phyloP scores from a whole-genome alignment of 2,888 invertebrate species.

The Bedellia somnulentella region DNA sequence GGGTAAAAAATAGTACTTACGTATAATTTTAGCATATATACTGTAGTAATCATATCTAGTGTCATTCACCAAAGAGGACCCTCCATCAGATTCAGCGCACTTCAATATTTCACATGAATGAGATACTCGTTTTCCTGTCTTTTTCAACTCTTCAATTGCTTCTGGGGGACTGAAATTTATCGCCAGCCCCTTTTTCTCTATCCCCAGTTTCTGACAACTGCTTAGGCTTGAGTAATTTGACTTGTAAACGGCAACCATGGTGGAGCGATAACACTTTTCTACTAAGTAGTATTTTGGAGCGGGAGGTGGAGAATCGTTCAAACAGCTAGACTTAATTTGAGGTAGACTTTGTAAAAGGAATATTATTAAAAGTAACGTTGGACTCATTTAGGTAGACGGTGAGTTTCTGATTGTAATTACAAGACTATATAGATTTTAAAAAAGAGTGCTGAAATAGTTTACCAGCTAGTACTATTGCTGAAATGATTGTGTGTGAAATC shows the following conservation, averaged over 20 bases:
- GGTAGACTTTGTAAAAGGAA: slow-evolving; percentile 15
- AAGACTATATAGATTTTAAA: no score
- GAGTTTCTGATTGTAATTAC: no score
- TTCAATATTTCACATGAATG: slow-evolving; percentile 68
- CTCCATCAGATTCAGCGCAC: slow-evolving; percentile 68
- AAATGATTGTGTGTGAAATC: no score
- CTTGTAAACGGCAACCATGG: slow-evolving; percentile 31
- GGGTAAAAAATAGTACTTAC: no score
- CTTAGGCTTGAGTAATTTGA: slow-evolving; percentile 34
- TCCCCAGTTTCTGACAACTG: slow-evolving; percentile 63
- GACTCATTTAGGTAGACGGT: no score
- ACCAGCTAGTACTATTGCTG: no score
- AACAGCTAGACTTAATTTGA: slow-evolving; percentile 23
- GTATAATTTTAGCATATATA: slow-evolving; percentile 61
- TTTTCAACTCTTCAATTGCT: slow-evolving; percentile 11
- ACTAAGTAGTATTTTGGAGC: slow-evolving; percentile 34
- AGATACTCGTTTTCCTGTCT: no score
- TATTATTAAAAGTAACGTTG: no score
- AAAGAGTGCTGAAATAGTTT: no score
- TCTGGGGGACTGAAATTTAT: slow-evolving; percentile 66
- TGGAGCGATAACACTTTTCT: slow-evolving; percentile 39
- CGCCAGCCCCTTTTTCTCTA: slow-evolving; percentile 64
- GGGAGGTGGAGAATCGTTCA: slow-evolving; percentile 13
- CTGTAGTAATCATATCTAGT: slow-evolving; percentile 72
- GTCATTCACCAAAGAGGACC: slow-evolving; percentile 59